phyloP scores from a whole-genome alignment of 2,797 vertebrate genomes.

The Notoglanidium macrostoma region DNA sequence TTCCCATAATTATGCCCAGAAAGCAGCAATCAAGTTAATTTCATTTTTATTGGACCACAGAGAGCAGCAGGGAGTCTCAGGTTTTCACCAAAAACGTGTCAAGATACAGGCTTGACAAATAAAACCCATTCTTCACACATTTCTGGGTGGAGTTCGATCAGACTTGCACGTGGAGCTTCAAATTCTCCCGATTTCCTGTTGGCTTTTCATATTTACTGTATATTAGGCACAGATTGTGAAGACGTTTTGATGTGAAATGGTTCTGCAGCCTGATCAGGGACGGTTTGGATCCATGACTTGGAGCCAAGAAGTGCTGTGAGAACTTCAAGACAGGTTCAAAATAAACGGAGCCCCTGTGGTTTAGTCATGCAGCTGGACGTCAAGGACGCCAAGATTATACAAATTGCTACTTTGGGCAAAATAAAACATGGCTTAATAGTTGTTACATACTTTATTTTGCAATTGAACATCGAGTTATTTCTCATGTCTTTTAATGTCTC shows the following conservation, averaged over 20 bases:
- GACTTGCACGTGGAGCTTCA: background rate
- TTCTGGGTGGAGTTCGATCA: background rate
- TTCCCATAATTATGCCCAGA: conserved; percentile 25
- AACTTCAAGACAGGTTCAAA: background rate
- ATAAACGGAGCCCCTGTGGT: background rate
- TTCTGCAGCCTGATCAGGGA: background rate
- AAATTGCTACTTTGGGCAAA: background rate
- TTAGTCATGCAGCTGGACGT: background rate
- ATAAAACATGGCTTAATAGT: background rate
- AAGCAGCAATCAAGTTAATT: conserved; percentile 25
- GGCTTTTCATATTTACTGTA: background rate
- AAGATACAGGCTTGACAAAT: background rate
- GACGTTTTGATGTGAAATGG: background rate
- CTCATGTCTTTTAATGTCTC: background rate
- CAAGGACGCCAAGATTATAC: background rate
- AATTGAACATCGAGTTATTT: background rate
- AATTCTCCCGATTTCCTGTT: background rate
- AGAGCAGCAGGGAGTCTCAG: background rate
- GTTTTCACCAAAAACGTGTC: background rate
- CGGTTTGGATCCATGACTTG: background rate
- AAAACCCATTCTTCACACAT: background rate
- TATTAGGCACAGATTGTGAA: background rate
- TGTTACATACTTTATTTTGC: background rate
- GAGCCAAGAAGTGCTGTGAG: conserved; percentile 12
- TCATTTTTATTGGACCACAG: conserved; percentile 19